Evolutionary conservation across 2,113 vertebrate species (phyloP).

Genomic region (Typhlomys cinereus): DNA sequence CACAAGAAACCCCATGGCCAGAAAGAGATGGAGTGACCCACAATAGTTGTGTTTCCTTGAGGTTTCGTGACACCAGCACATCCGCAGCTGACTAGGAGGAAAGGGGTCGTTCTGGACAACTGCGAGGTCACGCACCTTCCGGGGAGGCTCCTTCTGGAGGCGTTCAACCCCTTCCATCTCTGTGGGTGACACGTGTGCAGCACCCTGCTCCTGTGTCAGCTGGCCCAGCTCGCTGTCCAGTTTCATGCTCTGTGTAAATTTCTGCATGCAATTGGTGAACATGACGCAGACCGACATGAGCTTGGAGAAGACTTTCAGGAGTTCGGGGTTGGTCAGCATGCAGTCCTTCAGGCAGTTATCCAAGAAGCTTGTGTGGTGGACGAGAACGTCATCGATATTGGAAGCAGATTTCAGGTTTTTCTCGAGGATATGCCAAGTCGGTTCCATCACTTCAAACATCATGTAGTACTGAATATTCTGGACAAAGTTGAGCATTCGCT

Average conservation of each 20-base stretch:
- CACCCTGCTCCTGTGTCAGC: constrained; percentile 87
- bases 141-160: constrained; percentile 87
- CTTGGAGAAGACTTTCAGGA: constrained; percentile 97
- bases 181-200: constrained; percentile 84
- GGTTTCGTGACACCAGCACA: background rate
- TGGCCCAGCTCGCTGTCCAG: constrained; percentile 87
- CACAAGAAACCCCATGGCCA: no score
- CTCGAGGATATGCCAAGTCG: constrained; percentile 97
- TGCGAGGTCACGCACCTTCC: constrained; percentile 84
- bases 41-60: background rate
- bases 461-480: constrained; percentile 99
- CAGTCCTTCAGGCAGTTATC: constrained; percentile 99
- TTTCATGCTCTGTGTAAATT: constrained; percentile 94
- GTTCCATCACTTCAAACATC: constrained; percentile 99
- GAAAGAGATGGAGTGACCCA: no score
- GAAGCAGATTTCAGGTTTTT: constrained; percentile 95
- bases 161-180: constrained; percentile 84
- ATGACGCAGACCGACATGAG: constrained; percentile 98
- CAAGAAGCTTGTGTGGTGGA: constrained; percentile 97
- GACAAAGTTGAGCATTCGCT: constrained; percentile 99
- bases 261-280: constrained; percentile 99
- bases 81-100: background rate
- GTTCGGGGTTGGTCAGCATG: constrained; percentile 98
- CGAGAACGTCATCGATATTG: constrained; percentile 97
- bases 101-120: background rate